phyloP scores from a whole-genome alignment of 2,888 invertebrate genomes.

The Eilema caniola region DNA sequence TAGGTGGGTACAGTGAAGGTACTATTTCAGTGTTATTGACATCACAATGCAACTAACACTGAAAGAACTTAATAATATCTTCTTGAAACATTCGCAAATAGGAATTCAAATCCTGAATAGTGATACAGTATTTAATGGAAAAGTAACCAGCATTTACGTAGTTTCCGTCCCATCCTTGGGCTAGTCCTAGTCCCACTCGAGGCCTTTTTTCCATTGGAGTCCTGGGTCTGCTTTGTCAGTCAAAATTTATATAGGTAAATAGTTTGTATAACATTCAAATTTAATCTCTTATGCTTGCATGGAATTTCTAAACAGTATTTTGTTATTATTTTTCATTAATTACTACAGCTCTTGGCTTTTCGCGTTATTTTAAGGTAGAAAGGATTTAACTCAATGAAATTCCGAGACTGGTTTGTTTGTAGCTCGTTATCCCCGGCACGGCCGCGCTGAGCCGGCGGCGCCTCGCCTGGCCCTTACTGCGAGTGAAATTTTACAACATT shows the following conservation, averaged over 20 bases:
- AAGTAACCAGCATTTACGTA: not conserved
- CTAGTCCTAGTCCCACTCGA: no score
- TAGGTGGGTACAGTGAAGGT: no score
- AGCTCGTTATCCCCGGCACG: not conserved
- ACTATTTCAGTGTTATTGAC: no score
- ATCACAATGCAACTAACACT: no score
- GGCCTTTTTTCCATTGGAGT: no score
- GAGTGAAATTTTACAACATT: not conserved
- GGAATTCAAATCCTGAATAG: not conserved
- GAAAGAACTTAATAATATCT: no score
- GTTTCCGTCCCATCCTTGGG: no score
- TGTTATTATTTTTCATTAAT: no score
- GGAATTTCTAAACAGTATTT: no score
- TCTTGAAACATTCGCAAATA: no score
- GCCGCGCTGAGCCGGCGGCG: not conserved
- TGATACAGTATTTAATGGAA: not conserved
- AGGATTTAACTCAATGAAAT: not conserved
- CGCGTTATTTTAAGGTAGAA: not conserved
- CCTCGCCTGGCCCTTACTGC: not conserved
- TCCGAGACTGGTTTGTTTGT: conserved; percentile 1
- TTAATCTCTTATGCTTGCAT: not conserved
- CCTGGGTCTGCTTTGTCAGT: no score
- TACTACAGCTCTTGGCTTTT: not conserved
- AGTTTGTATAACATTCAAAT: not conserved
- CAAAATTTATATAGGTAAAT: not conserved